Evolutionary conservation across 2,113 vertebrate genomes (phyloP).

Genomic region (Picathartes gymnocephalus): DNA sequence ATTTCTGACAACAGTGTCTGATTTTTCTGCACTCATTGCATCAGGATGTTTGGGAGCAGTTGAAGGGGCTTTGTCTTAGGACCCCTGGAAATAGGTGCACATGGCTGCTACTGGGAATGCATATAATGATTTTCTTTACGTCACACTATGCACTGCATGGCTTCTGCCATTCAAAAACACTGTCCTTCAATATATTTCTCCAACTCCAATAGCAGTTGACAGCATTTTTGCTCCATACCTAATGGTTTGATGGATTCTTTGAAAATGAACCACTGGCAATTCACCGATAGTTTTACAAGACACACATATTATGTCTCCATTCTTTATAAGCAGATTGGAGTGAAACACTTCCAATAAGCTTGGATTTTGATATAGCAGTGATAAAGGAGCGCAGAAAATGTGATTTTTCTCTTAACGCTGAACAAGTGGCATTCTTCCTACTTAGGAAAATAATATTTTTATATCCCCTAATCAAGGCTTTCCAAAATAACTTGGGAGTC

Average conservation of each 20-base stretch:
- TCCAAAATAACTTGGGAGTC: background rate
- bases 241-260: background rate
- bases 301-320: background rate
- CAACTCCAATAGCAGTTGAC: background rate
- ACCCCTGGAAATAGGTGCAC: background rate
- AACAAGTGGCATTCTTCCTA: background rate
- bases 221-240: background rate
- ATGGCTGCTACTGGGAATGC: background rate
- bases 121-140: background rate
- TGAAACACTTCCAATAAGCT: background rate
- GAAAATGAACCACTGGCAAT: background rate
- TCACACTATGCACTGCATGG: background rate
- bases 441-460: background rate
- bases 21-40: background rate
- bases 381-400: background rate
- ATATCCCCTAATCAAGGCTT: background rate
- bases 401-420: background rate
- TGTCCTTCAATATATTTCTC: background rate
- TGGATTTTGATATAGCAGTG: background rate
- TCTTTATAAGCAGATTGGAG: background rate
- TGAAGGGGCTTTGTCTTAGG: background rate
- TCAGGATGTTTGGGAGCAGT: background rate
- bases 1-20: background rate
- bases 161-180: background rate
- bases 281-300: background rate